Conservation (phyloP, 1,140 invertebrate species). For the Apis florea region DNA sequence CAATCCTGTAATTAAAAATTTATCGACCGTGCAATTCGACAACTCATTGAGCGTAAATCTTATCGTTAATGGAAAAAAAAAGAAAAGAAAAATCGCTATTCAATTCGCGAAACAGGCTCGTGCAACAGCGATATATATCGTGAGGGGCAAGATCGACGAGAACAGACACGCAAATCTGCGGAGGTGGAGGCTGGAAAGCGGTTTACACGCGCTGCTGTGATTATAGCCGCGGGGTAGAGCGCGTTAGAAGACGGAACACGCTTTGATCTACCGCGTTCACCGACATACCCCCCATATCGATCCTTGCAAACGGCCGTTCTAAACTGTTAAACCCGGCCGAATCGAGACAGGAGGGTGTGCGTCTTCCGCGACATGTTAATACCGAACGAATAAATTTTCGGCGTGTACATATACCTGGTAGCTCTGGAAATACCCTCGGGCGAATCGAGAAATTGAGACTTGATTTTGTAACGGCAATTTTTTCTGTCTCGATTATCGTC, state of each 20-base stretch:
- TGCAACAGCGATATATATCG: no score
- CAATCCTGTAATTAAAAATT: no score
- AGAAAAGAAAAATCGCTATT: not conserved
- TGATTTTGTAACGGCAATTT: not conserved
- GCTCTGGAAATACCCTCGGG: not conserved
- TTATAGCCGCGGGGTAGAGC: conserved; percentile 42
- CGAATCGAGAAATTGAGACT: not conserved
- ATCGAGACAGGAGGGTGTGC: conserved; percentile 8
- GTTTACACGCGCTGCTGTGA: conserved; percentile 27
- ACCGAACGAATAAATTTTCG: not conserved
- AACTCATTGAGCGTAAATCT: no score
- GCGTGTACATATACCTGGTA: not conserved
- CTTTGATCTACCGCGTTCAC: conserved; percentile 48
- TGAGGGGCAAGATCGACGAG: no score
- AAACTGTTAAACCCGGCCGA: conserved; percentile 1
- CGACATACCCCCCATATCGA: conserved; percentile 23
- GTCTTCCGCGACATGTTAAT: not conserved
- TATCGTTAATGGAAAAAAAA: no score
- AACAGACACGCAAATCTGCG: no score
- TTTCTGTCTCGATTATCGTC: not conserved
- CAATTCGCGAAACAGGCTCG: not conserved
- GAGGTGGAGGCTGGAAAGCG: not conserved
- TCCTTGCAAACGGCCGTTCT: conserved; percentile 6
- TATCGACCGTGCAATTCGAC: no score
- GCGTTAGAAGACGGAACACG: conserved; percentile 36